phyloP scores from a whole-genome alignment of 2,113 vertebrate genomes.

The Leptocoma aspasia region DNA sequence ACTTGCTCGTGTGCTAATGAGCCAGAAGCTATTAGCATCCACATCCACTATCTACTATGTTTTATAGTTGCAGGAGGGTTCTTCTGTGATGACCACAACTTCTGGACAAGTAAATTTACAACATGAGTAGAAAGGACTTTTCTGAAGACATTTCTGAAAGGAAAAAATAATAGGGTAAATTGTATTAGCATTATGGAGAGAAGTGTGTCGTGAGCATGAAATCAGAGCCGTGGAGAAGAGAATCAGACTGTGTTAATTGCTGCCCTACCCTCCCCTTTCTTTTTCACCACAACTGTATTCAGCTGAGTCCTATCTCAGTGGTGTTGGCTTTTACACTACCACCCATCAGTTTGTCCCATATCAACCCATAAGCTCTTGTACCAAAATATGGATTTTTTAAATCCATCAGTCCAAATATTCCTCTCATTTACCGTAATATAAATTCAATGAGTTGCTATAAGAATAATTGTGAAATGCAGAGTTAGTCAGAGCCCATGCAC shows the following conservation, averaged over 20 bases:
- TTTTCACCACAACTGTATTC: neutral
- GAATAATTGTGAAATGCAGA: neutral
- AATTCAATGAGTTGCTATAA: neutral
- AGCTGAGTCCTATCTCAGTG: neutral
- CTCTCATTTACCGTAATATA: neutral
- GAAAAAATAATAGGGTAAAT: neutral
- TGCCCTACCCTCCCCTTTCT: neutral
- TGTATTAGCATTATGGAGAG: neutral
- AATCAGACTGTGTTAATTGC: neutral
- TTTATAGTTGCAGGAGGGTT: neutral
- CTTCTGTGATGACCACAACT: neutral
- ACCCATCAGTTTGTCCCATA: neutral
- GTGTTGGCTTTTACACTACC: neutral
- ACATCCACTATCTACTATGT: neutral
- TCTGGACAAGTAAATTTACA: neutral
- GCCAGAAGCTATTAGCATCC: conserved; percentile 37
- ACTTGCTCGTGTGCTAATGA: conserved; percentile 36
- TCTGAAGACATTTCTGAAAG: neutral
- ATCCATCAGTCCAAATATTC: neutral
- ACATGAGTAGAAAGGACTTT: neutral
- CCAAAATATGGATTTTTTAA: neutral
- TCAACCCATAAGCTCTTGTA: neutral
- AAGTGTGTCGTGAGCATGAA: neutral
- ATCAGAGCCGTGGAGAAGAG: neutral
- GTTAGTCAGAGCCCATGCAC: neutral